Evolutionary conservation across 2,113 vertebrate genomes (phyloP).

Genomic region (Lophius piscatorius): DNA sequence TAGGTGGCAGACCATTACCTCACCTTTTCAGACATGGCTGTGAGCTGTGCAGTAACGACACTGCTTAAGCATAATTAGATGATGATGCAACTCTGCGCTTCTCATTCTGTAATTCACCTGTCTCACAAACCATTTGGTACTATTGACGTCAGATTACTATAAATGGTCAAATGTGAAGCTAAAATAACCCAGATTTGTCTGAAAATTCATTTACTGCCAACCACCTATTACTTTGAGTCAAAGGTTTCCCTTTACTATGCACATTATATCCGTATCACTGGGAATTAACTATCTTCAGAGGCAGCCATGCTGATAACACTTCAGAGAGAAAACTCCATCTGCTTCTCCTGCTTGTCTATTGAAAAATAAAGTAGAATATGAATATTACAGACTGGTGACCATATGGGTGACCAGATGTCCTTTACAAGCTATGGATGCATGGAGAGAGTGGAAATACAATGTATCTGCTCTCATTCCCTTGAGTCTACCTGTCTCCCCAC

Average conservation of each 20-base stretch:
- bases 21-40: constrained; percentile 58
- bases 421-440: constrained; percentile 16
- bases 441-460: constrained; percentile 30
- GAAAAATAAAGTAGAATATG: constrained; percentile 34
- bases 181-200: constrained; percentile 55
- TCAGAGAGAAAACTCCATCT: constrained; percentile 37
- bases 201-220: constrained; percentile 39
- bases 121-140: no score
- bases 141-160: constrained; percentile 54
- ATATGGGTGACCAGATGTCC: constrained; percentile 40
- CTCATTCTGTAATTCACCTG: constrained; percentile 50
- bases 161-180: constrained; percentile 22
- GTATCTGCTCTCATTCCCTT: constrained; percentile 50
- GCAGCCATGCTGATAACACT: constrained; percentile 49
- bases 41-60: constrained; percentile 51
- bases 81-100: constrained; percentile 17
- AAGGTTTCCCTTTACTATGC: constrained; percentile 45
- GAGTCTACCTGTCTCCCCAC: constrained; percentile 60
- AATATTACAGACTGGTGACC: constrained; percentile 44
- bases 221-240: constrained; percentile 53
- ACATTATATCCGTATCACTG: constrained; percentile 47
- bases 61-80: constrained; percentile 54
- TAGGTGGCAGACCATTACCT: constrained; percentile 73
- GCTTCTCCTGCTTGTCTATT: constrained; percentile 18
- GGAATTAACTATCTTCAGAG: constrained; percentile 44